These are phyloP conservation scores for Zaprionus camerounensis DNA, from an alignment of 1,140 invertebrate genomes.

Conservation along the genomic window DNA sequence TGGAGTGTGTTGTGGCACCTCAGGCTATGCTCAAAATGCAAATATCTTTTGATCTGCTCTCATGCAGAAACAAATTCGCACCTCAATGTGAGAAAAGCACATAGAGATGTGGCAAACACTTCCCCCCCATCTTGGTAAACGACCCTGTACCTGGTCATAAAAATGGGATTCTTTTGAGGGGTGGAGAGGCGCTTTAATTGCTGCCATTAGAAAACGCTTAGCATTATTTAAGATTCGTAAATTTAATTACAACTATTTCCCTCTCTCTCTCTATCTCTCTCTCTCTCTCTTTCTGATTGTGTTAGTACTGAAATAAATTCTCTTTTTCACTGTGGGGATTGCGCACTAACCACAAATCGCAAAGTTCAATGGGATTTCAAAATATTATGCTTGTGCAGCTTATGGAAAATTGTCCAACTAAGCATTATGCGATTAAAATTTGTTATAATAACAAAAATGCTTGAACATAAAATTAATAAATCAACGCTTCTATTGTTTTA, in stretches of 20 bases:
- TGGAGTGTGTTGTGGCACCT: conserved; percentile 29
- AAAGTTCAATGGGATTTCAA: conserved; percentile 10
- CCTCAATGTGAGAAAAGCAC: conserved; percentile 58
- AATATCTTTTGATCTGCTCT: conserved; percentile 77
- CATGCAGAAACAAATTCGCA: conserved; percentile 66
- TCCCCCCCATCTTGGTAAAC: background rate
- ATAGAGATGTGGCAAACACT: background rate
- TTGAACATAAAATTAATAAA: conserved; percentile 72
- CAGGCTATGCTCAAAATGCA: conserved; percentile 55
- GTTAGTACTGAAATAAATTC: conserved; percentile 9
- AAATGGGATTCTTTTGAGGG: conserved; percentile 13
- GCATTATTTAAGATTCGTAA: conserved; percentile 43
- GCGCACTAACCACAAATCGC: background rate
- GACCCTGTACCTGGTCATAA: background rate
- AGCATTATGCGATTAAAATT: conserved; percentile 27
- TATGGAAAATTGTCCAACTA: conserved; percentile 11
- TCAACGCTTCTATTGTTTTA: conserved; percentile 70
- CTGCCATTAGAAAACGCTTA: conserved; percentile 76
- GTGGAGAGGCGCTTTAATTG: conserved; percentile 60
- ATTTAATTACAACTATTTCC: conserved; percentile 16
- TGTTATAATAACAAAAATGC: conserved; percentile 33
- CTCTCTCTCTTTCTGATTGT: background rate
- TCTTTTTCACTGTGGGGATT: background rate
- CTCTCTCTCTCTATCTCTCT: background rate
- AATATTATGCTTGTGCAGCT: conserved; percentile 2